phyloP scores from a whole-genome alignment of 1,140 invertebrate species.

The Onthophagus taurus region DNA sequence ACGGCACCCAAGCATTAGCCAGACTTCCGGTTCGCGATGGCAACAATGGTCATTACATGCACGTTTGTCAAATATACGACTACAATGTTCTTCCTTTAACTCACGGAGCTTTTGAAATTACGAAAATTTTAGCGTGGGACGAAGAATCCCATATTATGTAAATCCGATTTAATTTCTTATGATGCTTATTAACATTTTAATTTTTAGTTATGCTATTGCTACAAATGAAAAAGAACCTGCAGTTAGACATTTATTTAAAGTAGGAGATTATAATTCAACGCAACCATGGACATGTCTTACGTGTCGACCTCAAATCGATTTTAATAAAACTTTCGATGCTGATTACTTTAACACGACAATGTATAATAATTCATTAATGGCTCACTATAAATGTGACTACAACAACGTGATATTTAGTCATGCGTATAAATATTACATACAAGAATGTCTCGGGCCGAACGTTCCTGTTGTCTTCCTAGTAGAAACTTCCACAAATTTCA shows the following conservation, averaged over 20 bases:
- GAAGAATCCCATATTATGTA: constrained; percentile 51
- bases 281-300: constrained; percentile 47
- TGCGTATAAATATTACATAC: constrained; percentile 47
- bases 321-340: constrained; percentile 26
- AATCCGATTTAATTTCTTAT: too few relatives aligned
- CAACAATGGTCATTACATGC: constrained; percentile 41
- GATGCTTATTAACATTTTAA: too few relatives aligned
- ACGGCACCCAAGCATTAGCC: constrained; percentile 41
- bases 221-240: constrained; percentile 58
- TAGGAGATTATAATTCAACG: constrained; percentile 36
- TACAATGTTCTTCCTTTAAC: constrained; percentile 44
- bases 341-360: constrained; percentile 28
- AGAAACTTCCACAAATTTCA: constrained; percentile 44
- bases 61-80: constrained; percentile 38
- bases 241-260: constrained; percentile 63
- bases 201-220: constrained; percentile 55
- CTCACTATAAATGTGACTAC: constrained; percentile 51
- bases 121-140: constrained; percentile 56
- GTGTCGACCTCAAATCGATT: constrained; percentile 39
- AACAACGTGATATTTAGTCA: constrained; percentile 55
- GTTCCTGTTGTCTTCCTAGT: constrained; percentile 54
- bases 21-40: constrained; percentile 52
- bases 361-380: constrained; percentile 26
- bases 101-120: constrained; percentile 57
- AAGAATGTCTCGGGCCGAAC: constrained; percentile 65